phyloP scores from a whole-genome alignment of 2,113 vertebrate species.

The Addax nasomaculatus region DNA sequence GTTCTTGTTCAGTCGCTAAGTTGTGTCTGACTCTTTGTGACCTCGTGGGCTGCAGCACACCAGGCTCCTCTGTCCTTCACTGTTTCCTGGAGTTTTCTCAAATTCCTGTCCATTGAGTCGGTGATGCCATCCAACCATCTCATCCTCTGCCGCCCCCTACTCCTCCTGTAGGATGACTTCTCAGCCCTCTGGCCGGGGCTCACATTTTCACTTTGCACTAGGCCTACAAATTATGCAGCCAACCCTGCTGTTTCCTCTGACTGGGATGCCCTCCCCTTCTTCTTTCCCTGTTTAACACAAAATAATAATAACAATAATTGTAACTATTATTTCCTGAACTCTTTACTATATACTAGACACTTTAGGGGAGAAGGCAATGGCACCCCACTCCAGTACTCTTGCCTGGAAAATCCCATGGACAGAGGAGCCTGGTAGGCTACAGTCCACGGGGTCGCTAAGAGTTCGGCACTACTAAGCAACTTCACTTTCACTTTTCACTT shows the following conservation, averaged over 20 bases:
- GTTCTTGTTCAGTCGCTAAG: neutral
- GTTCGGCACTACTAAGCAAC: no score
- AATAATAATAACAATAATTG: neutral
- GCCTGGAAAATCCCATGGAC: no score
- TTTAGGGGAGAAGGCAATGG: neutral
- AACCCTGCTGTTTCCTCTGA: neutral
- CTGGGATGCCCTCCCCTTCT: neutral
- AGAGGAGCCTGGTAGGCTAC: no score
- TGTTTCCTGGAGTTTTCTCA: neutral
- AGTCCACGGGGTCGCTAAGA: no score
- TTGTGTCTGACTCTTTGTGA: neutral
- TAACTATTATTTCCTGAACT: neutral
- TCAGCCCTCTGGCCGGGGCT: neutral
- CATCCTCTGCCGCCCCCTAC: neutral
- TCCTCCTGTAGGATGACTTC: neutral
- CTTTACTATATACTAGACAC: neutral
- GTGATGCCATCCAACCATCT: neutral
- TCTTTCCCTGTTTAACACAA: neutral
- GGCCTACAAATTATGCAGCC: neutral
- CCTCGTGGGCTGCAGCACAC: neutral
- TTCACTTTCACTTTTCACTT: no score
- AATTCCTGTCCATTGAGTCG: neutral
- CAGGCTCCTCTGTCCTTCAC: neutral
- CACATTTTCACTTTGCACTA: neutral
- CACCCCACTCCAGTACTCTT: no score